These are phyloP conservation scores for Amphilophus citrinellus DNA, from an alignment of 2,113 vertebrate species.

Conservation along the genomic window DNA sequence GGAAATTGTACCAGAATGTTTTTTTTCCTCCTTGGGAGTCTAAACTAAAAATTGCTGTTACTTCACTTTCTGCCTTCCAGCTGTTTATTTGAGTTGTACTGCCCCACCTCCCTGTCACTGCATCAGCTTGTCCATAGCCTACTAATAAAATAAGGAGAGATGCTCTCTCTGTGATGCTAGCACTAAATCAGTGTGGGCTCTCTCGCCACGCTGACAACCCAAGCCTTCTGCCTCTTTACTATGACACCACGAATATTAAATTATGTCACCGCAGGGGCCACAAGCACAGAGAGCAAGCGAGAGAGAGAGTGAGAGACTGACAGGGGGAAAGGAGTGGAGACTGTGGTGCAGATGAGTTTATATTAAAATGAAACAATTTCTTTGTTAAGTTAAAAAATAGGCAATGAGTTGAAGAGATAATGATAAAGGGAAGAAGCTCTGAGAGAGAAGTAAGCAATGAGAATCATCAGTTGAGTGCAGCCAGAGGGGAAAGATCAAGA, in stretches of 20 bases:
- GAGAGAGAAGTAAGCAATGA: conserved; percentile 13
- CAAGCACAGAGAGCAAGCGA: conserved; percentile 17
- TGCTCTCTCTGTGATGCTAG: conserved; percentile 67
- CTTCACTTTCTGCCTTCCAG: conserved; percentile 36
- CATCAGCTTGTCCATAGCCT: conserved; percentile 67
- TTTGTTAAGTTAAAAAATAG: conserved; percentile 18
- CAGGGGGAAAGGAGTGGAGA: conserved; percentile 17
- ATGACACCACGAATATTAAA: conserved; percentile 75
- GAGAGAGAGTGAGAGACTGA: conserved; percentile 6
- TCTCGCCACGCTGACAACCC: conserved; percentile 63
- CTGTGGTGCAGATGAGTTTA: not conserved
- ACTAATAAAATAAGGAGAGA: conserved; percentile 77
- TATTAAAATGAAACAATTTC: conserved; percentile 49
- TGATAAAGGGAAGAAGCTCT: not conserved
- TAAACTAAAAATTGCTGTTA: conserved; percentile 22
- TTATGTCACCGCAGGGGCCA: conserved; percentile 66
- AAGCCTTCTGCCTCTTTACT: conserved; percentile 74
- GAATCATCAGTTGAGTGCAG: conserved; percentile 53
- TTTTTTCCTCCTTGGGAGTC: not conserved
- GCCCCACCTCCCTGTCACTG: conserved; percentile 65
- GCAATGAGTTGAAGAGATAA: conserved; percentile 9
- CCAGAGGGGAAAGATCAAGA: conserved; percentile 57
- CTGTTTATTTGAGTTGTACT: conserved; percentile 40
- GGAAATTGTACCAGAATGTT: not conserved
- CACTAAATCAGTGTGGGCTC: conserved; percentile 73